Percentiles rank a stretch among this genome's conserved stretches.
phyloP scores from a whole-genome alignment of 1,140 invertebrate genomes.

The Bombus soroeensis region DNA sequence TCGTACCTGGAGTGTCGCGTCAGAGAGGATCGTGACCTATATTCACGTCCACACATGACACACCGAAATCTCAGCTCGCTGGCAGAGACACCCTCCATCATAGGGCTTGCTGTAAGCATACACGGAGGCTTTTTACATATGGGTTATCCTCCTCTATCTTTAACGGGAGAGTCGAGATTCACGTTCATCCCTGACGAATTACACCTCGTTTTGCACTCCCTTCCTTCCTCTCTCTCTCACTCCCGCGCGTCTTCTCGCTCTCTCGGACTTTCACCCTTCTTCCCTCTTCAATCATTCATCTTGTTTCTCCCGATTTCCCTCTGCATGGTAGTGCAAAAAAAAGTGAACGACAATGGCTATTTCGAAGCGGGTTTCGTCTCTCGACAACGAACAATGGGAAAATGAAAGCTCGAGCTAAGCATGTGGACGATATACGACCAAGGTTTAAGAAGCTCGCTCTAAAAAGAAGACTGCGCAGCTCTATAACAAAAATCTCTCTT shows the following conservation, averaged over 20 bases:
- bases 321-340: not conserved
- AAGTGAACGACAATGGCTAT: constrained; percentile 26
- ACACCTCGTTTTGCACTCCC: not conserved
- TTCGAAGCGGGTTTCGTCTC: constrained; percentile 15
- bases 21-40: constrained; percentile 80
- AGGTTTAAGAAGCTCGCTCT: constrained; percentile 74
- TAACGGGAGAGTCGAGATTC: constrained; percentile 17
- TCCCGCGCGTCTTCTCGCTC: not conserved
- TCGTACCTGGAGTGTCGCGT: constrained; percentile 83
- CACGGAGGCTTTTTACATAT: constrained; percentile 78
- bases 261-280: not conserved
- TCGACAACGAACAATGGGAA: constrained; percentile 40
- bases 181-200: not conserved
- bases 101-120: constrained; percentile 80
- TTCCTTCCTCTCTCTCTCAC: not conserved
- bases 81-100: constrained; percentile 70
- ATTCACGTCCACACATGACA: constrained; percentile 83
- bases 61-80: constrained; percentile 80
- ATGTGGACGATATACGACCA: constrained; percentile 69
- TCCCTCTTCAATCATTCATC: not conserved
- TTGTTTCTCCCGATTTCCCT: not conserved
- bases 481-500: not conserved
- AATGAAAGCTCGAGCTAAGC: constrained; percentile 75
- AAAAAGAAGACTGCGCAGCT: constrained; percentile 62
- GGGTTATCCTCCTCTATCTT: constrained; percentile 38